Evolutionary conservation across 2,797 vertebrate genomes (phyloP).

Genomic region (Pogoniulus pusillus): DNA sequence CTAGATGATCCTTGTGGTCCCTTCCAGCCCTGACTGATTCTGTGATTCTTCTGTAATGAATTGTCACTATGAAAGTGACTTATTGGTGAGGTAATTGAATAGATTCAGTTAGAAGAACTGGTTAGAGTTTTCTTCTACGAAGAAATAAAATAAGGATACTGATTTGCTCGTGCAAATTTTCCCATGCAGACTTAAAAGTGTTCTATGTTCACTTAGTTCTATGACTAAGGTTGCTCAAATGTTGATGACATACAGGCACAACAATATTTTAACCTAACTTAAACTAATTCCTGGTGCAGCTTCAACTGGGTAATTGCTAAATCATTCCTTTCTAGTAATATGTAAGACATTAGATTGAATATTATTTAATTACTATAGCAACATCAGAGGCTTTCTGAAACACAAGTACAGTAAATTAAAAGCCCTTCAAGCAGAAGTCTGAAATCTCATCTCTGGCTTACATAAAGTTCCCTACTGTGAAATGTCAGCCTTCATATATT

Average conservation of each 20-base stretch:
- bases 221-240: background rate
- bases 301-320: background rate
- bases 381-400: background rate
- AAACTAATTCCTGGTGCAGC: background rate
- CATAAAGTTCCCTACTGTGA: background rate
- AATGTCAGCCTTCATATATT: background rate
- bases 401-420: background rate
- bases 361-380: background rate
- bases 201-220: background rate
- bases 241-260: background rate
- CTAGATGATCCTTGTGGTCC: too few relatives aligned
- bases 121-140: too few relatives aligned
- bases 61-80: too few relatives aligned
- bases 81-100: too few relatives aligned
- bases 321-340: background rate
- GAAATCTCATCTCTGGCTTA: background rate
- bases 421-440: background rate
- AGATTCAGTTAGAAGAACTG: too few relatives aligned
- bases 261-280: accelerated
- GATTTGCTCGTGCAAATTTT: background rate
- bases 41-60: too few relatives aligned
- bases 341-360: background rate
- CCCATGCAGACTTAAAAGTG: background rate
- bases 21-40: too few relatives aligned
- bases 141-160: too few relatives aligned